Percentiles rank a stretch among this genome's conserved stretches.
These are phyloP conservation scores for Fragum whitleyi DNA, from an alignment of 2,888 invertebrate genomes.

Conservation along the genomic window DNA sequence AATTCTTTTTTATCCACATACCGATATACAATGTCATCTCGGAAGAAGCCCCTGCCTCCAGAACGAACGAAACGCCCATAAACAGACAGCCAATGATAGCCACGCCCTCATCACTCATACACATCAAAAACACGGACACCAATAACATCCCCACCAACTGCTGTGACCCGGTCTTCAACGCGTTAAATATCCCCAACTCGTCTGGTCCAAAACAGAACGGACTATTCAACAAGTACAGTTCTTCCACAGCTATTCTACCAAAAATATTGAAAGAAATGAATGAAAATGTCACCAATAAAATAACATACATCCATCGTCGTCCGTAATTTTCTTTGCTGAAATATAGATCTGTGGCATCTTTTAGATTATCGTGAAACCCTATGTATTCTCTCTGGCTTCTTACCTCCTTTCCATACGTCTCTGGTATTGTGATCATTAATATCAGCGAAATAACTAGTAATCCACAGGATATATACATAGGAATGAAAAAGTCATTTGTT, in stretches of 20 bases:
- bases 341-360: slow-evolving; percentile 59
- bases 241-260: slow-evolving; percentile 61
- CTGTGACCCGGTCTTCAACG: slow-evolving; percentile 39
- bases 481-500: slow-evolving; percentile 48
- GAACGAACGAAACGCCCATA: slow-evolving; percentile 30
- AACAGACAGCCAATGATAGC: slow-evolving; percentile 55
- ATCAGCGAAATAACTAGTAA: slow-evolving; percentile 37
- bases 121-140: slow-evolving; percentile 54
- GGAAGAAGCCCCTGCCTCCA: slow-evolving; percentile 58
- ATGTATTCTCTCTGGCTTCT: slow-evolving; percentile 27
- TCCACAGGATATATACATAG: slow-evolving; percentile 32
- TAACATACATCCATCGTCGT: slow-evolving; percentile 51
- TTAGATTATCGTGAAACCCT: slow-evolving; percentile 41
- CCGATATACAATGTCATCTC: slow-evolving; percentile 60
- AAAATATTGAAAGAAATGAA: slow-evolving; percentile 32
- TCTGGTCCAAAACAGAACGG: slow-evolving; percentile 70
- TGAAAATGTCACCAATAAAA: slow-evolving; percentile 36
- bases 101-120: slow-evolving; percentile 57
- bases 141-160: slow-evolving; percentile 48
- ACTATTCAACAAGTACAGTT: slow-evolving; percentile 62
- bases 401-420: slow-evolving; percentile 45
- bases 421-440: slow-evolving; percentile 52
- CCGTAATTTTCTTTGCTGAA: slow-evolving; percentile 37
- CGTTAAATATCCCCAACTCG: slow-evolving; percentile 57
- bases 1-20: too few species aligned